Evolutionary conservation across 2,113 vertebrate species (phyloP).

Genomic region (Apodemus speciosus): DNA sequence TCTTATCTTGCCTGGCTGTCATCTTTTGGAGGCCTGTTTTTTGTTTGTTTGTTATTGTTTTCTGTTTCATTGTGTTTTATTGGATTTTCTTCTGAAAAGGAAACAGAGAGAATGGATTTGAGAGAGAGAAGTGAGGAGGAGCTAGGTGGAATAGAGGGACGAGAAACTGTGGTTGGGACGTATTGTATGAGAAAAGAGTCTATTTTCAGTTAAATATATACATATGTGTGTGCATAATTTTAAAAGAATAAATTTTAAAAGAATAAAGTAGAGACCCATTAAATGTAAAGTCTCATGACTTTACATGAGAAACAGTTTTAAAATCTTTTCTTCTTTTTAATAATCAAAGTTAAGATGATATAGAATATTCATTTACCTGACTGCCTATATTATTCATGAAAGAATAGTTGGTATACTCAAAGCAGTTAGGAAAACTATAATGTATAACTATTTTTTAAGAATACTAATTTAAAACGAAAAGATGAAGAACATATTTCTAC

Average conservation of each 20-base stretch:
- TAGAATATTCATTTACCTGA: neutral
- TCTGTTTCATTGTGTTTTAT: too few species aligned
- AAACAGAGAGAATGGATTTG: neutral
- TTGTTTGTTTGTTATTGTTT: neutral
- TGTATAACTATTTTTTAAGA: conserved; percentile 1
- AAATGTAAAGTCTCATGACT: neutral
- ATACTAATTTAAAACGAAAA: conserved; percentile 34
- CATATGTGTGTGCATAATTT: neutral
- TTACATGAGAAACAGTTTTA: neutral
- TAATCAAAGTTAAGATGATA: neutral
- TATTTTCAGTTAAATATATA: neutral
- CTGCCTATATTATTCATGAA: neutral
- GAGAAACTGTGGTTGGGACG: neutral
- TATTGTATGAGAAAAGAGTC: neutral
- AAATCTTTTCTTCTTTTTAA: neutral
- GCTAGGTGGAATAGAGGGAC: neutral
- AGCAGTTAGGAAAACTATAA: neutral
- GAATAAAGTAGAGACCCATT: neutral
- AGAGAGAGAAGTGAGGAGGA: neutral
- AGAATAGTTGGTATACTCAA: neutral
- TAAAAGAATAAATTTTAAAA: neutral
- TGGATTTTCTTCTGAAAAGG: neutral
- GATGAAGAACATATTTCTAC: neutral
- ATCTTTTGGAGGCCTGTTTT: neutral
- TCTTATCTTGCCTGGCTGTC: neutral